Conservation (phyloP, 2,113 vertebrate genomes). For the Taurulus bubalis region DNA sequence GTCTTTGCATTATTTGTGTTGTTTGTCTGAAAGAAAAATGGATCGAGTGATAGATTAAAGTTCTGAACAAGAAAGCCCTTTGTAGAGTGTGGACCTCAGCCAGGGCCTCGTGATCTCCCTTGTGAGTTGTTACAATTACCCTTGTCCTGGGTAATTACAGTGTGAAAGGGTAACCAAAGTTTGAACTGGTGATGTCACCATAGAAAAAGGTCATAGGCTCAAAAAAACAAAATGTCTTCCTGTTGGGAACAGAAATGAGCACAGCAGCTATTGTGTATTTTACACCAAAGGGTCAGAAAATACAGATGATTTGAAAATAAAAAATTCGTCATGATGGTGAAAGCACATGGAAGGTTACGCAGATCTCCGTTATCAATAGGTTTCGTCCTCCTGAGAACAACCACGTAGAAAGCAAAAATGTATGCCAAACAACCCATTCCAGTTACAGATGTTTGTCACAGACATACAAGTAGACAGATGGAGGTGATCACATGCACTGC, state of each 20-base stretch:
- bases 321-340: conserved; percentile 5
- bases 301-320: conserved; percentile 20
- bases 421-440: background rate
- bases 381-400: conserved; percentile 8
- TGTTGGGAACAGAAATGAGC: conserved; percentile 18
- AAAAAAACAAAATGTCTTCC: conserved; percentile 17
- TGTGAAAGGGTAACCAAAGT: conserved; percentile 31
- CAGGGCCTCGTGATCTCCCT: conserved; percentile 9
- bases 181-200: conserved; percentile 37
- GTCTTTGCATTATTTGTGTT: conserved; percentile 2
- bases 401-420: conserved; percentile 16
- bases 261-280: conserved; percentile 20
- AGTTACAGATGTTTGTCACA: conserved; percentile 22
- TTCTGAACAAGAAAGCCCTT: conserved; percentile 20
- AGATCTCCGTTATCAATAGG: conserved; percentile 1
- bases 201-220: conserved; percentile 26
- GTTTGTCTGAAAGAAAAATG: conserved; percentile 21
- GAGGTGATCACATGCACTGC: conserved; percentile 14
- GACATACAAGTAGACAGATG: conserved; percentile 37
- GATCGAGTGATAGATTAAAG: conserved; percentile 12
- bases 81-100: conserved; percentile 23
- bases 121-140: conserved; percentile 37
- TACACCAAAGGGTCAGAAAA: background rate
- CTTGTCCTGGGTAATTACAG: conserved; percentile 39
- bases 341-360: background rate